A percentile compares a stretch with the other conserved stretches of the same genome.
phyloP scores from a whole-genome alignment of 2,888 invertebrate species.

The Hypolimnas misippus region DNA sequence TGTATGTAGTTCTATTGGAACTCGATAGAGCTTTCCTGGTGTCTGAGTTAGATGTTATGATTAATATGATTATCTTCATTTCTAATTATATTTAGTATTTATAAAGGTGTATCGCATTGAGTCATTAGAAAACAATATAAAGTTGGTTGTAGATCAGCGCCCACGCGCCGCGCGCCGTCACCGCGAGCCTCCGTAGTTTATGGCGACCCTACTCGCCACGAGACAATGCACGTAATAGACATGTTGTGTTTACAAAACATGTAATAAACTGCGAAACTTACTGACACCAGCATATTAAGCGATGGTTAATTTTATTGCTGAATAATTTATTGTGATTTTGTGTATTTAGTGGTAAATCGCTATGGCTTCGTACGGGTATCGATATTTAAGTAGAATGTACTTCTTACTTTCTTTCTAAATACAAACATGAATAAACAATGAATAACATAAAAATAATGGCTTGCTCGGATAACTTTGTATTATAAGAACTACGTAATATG shows the following conservation, averaged over 20 bases:
- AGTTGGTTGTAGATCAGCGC: constrained; percentile 68
- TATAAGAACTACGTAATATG: too few relatives aligned
- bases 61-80: constrained; percentile 1
- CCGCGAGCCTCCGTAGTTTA: constrained; percentile 68
- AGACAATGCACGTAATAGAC: constrained; percentile 56
- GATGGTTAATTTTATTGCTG: constrained; percentile 20
- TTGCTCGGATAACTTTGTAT: too few relatives aligned
- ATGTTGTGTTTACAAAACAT: constrained; percentile 45
- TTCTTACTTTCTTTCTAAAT: too few relatives aligned
- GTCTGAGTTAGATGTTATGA: neutral
- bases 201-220: constrained; percentile 63
- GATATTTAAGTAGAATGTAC: neutral
- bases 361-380: neutral
- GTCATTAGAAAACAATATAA: constrained; percentile 80
- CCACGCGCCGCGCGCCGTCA: constrained; percentile 75
- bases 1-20: neutral
- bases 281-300: constrained; percentile 11
- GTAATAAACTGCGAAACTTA: constrained; percentile 35
- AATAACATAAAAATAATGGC: too few relatives aligned
- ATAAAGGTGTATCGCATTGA: constrained; percentile 54
- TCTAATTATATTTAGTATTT: constrained; percentile 22
- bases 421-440: too few relatives aligned
- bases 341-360: neutral
- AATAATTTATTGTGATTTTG: constrained; percentile 2
- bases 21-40: neutral